Evolutionary conservation across 2,888 invertebrate species (phyloP), one percentile per base, ranked within the genome.

Genomic region (Chydorus sphaericus): DNA sequence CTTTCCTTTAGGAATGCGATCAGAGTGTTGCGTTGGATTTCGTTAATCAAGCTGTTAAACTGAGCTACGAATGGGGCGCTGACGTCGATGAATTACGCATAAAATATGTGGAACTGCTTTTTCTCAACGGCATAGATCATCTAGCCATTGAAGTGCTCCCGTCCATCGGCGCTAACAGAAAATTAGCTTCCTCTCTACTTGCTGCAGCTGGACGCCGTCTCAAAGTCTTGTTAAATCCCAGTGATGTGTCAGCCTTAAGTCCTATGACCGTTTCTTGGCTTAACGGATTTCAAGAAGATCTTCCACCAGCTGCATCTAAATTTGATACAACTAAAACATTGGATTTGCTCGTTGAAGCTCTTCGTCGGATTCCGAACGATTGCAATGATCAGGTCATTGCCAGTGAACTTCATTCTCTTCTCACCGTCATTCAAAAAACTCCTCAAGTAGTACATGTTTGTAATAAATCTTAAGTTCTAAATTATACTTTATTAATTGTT

Each of bases 81-180:
- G 55, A 55, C 28, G 48, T 48, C 33, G 55, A 55, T 49, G 33
- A 49, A 4, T 23, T 55, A 23, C 28, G 55, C 7, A 36, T 55
- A 14, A 48, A 55, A 20, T 55, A 48, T 23, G 49, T 55, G 11
- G 36, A 26, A 4, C 33, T 49, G n/a, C 26, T 55, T 7, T 55
- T 49, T 33, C 20, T 16, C 48, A 49, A 48, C 20, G 48, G 48
- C n/a, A 31, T 36, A n/a, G 55, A 55, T 48, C 33, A 30, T 28
- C 28, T 55, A 20, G 55, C 55, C 16, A 30, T 33, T n/a, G 55
- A 55, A 48, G 55, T 55, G 8, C 29, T 31, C 6, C 14, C n/a
- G 10, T 50, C 50, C 1, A 44, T 44, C 18, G 44, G 44, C 10
- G 28, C 50, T 10, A 28, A 50, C 30, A 20, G 30, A 50, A 30